Evolutionary conservation across 2,888 invertebrate genomes (phyloP).

Genomic region (Hyles lineata): DNA sequence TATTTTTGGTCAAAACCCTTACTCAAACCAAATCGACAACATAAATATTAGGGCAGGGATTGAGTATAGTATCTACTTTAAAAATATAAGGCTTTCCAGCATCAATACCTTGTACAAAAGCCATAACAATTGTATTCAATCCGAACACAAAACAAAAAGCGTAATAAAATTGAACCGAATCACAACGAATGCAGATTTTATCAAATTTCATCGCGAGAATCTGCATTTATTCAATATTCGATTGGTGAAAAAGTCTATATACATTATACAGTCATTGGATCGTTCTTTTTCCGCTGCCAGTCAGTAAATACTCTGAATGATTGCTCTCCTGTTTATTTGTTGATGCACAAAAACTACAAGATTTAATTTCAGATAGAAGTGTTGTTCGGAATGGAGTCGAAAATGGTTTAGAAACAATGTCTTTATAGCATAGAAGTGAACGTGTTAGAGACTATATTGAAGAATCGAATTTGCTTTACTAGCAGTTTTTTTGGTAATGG

Average conservation of each 20-base stretch:
- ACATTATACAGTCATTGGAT: not conserved
- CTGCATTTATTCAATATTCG: constrained; percentile 1
- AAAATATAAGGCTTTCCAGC: too few species aligned
- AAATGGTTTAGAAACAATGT: not conserved
- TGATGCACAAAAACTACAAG: constrained; percentile 21
- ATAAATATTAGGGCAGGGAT: too few species aligned
- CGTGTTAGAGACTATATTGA: too few species aligned
- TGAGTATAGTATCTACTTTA: too few species aligned
- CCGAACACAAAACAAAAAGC: not conserved
- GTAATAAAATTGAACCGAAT: not conserved
- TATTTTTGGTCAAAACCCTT: too few species aligned
- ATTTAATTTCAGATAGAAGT: constrained; percentile 23
- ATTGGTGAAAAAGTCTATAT: not conserved
- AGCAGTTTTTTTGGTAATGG: too few species aligned
- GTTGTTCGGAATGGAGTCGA: not conserved
- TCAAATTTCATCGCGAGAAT: not conserved
- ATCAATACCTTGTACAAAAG: not conserved
- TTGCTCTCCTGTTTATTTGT: constrained; percentile 40
- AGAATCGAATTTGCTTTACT: too few species aligned
- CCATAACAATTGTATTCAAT: not conserved
- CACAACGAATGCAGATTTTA: constrained; percentile 9
- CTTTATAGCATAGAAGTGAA: not conserved
- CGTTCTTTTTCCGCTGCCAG: constrained; percentile 40
- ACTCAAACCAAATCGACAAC: too few species aligned
- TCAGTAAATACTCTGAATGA: constrained; percentile 41